Base-by-base conservation (phyloP, 2,797 vertebrate species). In the Microtus californicus region DNA sequence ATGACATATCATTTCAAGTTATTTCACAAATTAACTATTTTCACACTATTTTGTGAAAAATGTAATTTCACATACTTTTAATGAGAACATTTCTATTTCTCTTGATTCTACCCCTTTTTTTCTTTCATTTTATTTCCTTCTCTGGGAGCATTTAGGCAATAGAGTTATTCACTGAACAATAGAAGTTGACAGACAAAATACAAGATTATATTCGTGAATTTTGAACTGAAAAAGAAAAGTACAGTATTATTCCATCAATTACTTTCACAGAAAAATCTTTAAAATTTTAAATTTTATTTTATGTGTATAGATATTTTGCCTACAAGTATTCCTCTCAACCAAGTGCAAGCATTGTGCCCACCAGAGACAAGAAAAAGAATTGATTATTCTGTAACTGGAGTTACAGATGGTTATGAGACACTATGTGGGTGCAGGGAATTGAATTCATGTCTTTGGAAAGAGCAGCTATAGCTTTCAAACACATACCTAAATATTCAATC, bases 11-110 rank as follows among this genome's bases (percentile, higher is more conserved):
- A 86, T 89, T 90, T 85, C 11, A 87, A 79, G 17, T 69, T 92
- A 37, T 88, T 61, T 95, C 43, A 67, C 88, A 96, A 82, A 14
- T 65, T 83, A 93, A 74, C 43, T 17, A 87, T 15, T 69, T 92
- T 87, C 93, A 86, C 1, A 89, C 4, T 90, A 31, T 45, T 86
- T 6, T 8, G 8, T 83, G 82, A 81, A 93, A 91, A 96, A 43
- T 89, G 0, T 80, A 83, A 91, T 48, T 15, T 3, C 56, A 63
- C 15, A 82, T 0, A 31, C 56, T 19, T 65, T 63, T 63, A n/a
- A 27, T 48, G 59, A 91, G 14, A 61, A 13, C 12, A 69, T 92
- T 95, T 40, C 43, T 76, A 23, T 63, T 31, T 90, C n/a, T 90
- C 21, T 45, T 83, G 15, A 34, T 0, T 86, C 56, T 89, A 0